These are phyloP conservation scores for Zoanthus sociatus DNA, from an alignment of 92 coral and sea anemone species.

Conservation along the genomic window DNA sequence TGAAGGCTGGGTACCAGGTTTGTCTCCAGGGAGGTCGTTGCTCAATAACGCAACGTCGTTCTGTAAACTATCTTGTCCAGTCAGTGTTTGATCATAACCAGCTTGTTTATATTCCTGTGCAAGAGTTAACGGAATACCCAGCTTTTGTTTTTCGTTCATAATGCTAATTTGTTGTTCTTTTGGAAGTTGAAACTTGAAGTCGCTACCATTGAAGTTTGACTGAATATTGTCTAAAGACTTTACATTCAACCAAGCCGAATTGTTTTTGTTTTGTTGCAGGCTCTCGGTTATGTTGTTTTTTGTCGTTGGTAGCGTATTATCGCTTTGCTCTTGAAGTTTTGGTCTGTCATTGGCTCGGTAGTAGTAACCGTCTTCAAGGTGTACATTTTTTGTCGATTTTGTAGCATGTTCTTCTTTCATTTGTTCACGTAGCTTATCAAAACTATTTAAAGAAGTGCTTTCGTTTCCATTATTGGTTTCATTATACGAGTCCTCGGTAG, in stretches of 20 bases:
- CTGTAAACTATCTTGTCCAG: constrained; percentile 2
- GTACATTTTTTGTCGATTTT: not conserved
- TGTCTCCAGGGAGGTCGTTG: not conserved
- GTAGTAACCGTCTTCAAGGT: not conserved
- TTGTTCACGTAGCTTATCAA: not conserved
- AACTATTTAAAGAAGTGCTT: not conserved
- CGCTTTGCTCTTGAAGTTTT: not conserved
- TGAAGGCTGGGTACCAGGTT: constrained; percentile 6
- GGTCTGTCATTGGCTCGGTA: not conserved
- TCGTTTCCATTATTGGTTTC: not conserved
- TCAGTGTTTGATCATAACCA: constrained; percentile 5
- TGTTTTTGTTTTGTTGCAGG: not conserved
- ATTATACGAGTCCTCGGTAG: constrained; percentile 18
- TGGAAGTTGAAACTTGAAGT: constrained; percentile 9
- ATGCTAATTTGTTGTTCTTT: constrained; percentile 37
- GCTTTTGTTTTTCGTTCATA: constrained; percentile 43
- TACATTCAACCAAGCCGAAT: not conserved
- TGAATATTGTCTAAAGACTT: not conserved
- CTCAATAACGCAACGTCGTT: constrained; percentile 5
- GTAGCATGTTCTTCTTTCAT: not conserved
- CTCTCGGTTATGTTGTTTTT: not conserved
- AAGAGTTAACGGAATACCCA: constrained; percentile 28
- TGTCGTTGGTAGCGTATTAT: not conserved
- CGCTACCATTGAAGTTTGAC: not conserved
- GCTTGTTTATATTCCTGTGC: constrained; percentile 31